Evolutionary conservation across 2,113 vertebrate species (phyloP).

Genomic region (Scomber japonicus): DNA sequence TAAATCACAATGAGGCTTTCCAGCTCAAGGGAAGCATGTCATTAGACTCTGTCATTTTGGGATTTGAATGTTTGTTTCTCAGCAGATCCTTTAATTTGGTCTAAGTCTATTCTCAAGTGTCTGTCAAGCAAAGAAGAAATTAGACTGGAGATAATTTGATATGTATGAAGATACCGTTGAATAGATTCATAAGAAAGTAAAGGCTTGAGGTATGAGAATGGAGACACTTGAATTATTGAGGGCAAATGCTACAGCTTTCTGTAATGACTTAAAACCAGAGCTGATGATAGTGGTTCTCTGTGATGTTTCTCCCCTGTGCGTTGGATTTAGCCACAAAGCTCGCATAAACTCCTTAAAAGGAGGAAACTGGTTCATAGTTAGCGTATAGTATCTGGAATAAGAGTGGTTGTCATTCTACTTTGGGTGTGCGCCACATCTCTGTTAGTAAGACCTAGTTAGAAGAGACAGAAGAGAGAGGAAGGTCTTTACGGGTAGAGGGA

Average conservation of each 20-base stretch:
- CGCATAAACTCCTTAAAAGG: slow-evolving; percentile 45
- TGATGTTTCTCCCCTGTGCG: slow-evolving; percentile 56
- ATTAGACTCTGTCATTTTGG: slow-evolving; percentile 26
- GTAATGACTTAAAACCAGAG: slow-evolving; percentile 37
- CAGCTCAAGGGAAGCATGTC: slow-evolving; percentile 9
- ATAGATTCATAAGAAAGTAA: slow-evolving; percentile 22
- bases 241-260: slow-evolving; percentile 43
- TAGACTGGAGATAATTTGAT: slow-evolving; percentile 51
- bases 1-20: slow-evolving; percentile 33
- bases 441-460: slow-evolving; percentile 31
- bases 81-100: slow-evolving; percentile 7
- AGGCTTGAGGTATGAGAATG: slow-evolving; percentile 19
- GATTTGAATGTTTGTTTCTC: slow-evolving; percentile 27
- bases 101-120: slow-evolving; percentile 43
- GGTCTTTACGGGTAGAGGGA: slow-evolving; percentile 7
- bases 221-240: slow-evolving; percentile 67
- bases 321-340: slow-evolving; percentile 43
- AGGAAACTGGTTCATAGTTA: slow-evolving; percentile 54
- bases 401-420: slow-evolving; percentile 26
- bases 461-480: slow-evolving; percentile 4
- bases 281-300: slow-evolving; percentile 22
- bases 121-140: slow-evolving; percentile 32
- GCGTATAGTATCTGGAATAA: not conserved
- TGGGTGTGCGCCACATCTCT: slow-evolving; percentile 43
- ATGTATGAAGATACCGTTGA: slow-evolving; percentile 49